phyloP scores from a whole-genome alignment of 1,140 invertebrate species.

The Chironomus tepperi region DNA sequence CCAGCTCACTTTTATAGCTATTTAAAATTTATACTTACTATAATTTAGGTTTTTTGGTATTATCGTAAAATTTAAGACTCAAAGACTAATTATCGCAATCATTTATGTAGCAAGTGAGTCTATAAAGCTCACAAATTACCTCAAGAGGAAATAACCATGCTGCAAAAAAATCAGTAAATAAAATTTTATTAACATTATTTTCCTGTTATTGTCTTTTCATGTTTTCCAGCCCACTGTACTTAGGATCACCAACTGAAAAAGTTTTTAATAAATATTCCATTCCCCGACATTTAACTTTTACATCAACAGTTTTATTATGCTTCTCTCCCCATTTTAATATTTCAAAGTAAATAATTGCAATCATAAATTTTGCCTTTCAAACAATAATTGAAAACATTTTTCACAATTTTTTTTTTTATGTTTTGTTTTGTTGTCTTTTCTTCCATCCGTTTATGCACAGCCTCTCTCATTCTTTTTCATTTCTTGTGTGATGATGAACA shows the following conservation, averaged over 20 bases:
- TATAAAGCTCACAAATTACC: too few relatives aligned
- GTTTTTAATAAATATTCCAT: slow-evolving; percentile 7
- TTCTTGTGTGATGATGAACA: too few relatives aligned
- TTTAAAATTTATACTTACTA: too few relatives aligned
- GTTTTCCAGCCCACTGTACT: too few relatives aligned
- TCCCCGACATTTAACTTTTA: slow-evolving; percentile 16
- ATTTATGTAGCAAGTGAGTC: background rate
- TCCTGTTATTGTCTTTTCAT: background rate
- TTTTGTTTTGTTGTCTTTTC: background rate
- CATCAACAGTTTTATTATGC: slow-evolving; percentile 17
- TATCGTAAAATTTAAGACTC: background rate
- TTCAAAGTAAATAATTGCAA: slow-evolving; percentile 13
- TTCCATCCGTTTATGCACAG: background rate
- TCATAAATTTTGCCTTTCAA: slow-evolving; percentile 18
- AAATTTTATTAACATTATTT: background rate
- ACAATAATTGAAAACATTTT: slow-evolving; percentile 22
- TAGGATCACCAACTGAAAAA: background rate
- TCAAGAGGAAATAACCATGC: too few relatives aligned
- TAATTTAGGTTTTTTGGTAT: too few relatives aligned
- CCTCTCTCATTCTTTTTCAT: background rate
- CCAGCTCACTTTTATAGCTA: too few relatives aligned
- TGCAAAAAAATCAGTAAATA: background rate
- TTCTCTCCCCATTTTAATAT: background rate
- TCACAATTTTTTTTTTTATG: background rate
- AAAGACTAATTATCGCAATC: background rate